Conservation (phyloP, 2,797 vertebrate genomes). For the Microctenopoma steveboyesi region DNA sequence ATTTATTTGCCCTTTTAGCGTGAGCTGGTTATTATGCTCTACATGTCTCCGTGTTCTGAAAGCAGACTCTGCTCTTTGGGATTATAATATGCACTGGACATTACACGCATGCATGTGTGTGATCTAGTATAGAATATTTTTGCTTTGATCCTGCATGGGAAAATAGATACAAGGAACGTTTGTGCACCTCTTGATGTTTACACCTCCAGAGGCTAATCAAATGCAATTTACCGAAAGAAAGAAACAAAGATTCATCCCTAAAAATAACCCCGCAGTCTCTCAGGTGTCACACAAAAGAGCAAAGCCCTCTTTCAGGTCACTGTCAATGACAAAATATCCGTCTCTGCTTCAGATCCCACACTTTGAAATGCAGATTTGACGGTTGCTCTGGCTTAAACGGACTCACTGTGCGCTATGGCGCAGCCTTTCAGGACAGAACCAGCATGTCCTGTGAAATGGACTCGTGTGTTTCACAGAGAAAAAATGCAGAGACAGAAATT, state of each 20-base stretch:
- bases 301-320: slow-evolving; percentile 23
- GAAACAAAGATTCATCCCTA: slow-evolving; percentile 33
- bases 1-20: not conserved
- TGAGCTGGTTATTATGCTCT: not conserved
- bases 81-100: slow-evolving; percentile 8
- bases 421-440: slow-evolving; percentile 17
- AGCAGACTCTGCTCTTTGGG: not conserved
- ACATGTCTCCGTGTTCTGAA: not conserved
- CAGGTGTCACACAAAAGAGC: slow-evolving; percentile 40
- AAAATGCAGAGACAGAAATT: slow-evolving; percentile 16
- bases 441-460: not conserved
- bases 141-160: slow-evolving; percentile 57
- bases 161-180: slow-evolving; percentile 24
- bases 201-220: slow-evolving; percentile 42
- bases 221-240: slow-evolving; percentile 39
- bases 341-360: slow-evolving; percentile 23
- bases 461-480: not conserved
- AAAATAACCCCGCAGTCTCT: slow-evolving; percentile 10
- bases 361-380: slow-evolving; percentile 64
- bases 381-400: slow-evolving; percentile 46
- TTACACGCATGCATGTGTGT: slow-evolving; percentile 14
- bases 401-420: slow-evolving; percentile 12
- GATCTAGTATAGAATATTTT: slow-evolving; percentile 17
- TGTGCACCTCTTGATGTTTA: slow-evolving; percentile 45
- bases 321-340: slow-evolving; percentile 32